These are phyloP conservation scores for Spondyliosoma cantharus DNA, from an alignment of 2,797 vertebrate genomes.

Conservation along the genomic window DNA sequence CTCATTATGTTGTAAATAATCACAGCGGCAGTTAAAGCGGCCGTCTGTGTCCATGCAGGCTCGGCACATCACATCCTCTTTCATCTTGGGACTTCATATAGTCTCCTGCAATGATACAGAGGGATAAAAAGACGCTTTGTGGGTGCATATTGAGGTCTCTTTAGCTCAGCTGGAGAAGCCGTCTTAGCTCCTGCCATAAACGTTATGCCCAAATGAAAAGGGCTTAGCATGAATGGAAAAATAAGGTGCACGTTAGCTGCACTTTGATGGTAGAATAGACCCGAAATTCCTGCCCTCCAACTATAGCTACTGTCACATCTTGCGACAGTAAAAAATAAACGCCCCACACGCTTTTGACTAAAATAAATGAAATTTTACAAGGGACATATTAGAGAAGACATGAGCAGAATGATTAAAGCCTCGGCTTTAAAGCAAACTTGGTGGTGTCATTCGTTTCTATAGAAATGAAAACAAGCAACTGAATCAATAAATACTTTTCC, in stretches of 20 bases:
- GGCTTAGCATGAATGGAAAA: constrained; percentile 32
- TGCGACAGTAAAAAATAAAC: too few species aligned
- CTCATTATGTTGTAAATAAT: constrained; percentile 69
- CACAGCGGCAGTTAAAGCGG: constrained; percentile 56
- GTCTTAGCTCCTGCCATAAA: constrained; percentile 45
- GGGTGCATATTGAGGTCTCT: constrained; percentile 41
- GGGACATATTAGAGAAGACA: background rate
- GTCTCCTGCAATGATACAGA: constrained; percentile 51
- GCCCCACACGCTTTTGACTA: background rate
- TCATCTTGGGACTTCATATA: constrained; percentile 47
- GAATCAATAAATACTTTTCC: constrained; percentile 1
- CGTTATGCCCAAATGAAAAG: constrained; percentile 42
- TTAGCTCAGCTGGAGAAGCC: constrained; percentile 35
- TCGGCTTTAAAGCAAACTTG: constrained; percentile 6
- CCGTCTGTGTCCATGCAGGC: constrained; percentile 47
- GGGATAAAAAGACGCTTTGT: constrained; percentile 45
- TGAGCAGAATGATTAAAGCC: constrained; percentile 17
- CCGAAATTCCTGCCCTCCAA: background rate
- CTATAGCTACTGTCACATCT: background rate
- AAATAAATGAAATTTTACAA: background rate
- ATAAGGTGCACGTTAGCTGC: constrained; percentile 16
- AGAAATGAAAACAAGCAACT: constrained; percentile 1
- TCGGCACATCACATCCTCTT: constrained; percentile 36
- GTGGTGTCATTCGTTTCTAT: background rate
- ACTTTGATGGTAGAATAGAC: background rate